Percentiles rank a stretch among this genome's conserved stretches.
Evolutionary conservation across 2,113 vertebrate genomes (phyloP).

Genomic region (Pangasianodon gigas): DNA sequence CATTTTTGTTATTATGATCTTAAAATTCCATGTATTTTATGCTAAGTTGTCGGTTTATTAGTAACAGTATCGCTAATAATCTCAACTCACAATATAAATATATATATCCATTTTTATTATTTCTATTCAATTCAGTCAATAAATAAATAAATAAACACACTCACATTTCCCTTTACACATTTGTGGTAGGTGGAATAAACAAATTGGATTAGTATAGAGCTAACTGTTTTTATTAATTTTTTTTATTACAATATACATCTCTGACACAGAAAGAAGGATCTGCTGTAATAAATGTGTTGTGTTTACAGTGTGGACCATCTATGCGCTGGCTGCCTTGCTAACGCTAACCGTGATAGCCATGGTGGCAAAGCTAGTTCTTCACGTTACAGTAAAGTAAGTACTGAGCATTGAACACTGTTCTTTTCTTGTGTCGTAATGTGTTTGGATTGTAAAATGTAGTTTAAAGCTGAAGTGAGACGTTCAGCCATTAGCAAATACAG

Average conservation of each 20-base stretch:
- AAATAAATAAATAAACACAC: not conserved
- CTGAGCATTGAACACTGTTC: not conserved
- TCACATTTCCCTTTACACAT: not conserved
- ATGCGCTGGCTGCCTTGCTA: slow-evolving; percentile 87
- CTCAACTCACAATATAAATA: not conserved
- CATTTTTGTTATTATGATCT: not conserved
- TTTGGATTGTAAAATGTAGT: not conserved
- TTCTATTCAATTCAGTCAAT: not conserved
- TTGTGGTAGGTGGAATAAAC: not conserved
- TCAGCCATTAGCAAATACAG: not conserved
- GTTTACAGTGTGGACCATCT: slow-evolving; percentile 89
- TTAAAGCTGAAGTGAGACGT: not conserved
- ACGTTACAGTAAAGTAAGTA: slow-evolving; percentile 90
- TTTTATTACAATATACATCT: not conserved
- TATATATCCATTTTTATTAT: not conserved
- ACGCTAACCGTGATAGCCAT: slow-evolving; percentile 87
- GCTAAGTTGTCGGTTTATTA: not conserved
- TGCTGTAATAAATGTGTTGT: not conserved
- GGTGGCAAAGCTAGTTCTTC: slow-evolving; percentile 88
- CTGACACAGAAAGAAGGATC: not conserved
- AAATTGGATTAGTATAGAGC: not conserved
- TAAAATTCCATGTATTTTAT: not conserved
- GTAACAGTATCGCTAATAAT: not conserved
- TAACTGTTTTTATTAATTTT: not conserved
- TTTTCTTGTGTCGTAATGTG: not conserved